A percentile compares a stretch with the other conserved stretches of the same genome.
Evolutionary conservation across 2,113 vertebrate species (phyloP).

Genomic region (Oophaga pumilio): DNA sequence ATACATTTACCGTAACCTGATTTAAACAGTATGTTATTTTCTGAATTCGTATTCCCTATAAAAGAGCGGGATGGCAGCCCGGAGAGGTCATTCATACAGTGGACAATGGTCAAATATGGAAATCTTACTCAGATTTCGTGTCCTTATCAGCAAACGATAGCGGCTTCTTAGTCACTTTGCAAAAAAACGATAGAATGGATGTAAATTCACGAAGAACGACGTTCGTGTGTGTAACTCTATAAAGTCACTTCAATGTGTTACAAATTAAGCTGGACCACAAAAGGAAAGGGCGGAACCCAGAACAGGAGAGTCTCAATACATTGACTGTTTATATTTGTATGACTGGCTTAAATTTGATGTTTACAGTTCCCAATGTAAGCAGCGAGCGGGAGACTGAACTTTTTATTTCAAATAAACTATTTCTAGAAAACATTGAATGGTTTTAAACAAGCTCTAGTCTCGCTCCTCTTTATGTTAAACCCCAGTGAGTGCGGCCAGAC

Average conservation of each 20-base stretch:
- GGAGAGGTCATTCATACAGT: too few relatives aligned
- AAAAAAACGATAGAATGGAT: background rate
- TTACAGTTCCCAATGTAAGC: slow-evolving; percentile 49
- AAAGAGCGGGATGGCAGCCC: too few relatives aligned
- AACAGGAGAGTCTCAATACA: slow-evolving; percentile 46
- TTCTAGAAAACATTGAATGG: slow-evolving; percentile 44
- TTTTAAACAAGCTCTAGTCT: slow-evolving; percentile 47
- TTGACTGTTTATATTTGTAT: slow-evolving; percentile 53
- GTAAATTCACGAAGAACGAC: background rate
- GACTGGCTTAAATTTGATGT: slow-evolving; percentile 47
- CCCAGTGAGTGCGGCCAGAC: slow-evolving; percentile 22
- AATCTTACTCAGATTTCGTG: background rate
- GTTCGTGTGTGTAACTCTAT: slow-evolving; percentile 7
- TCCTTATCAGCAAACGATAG: background rate
- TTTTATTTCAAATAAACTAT: slow-evolving; percentile 50
- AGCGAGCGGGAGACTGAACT: slow-evolving; percentile 22
- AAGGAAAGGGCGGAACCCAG: slow-evolving; percentile 35
- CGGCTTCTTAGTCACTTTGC: background rate
- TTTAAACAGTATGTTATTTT: too few relatives aligned
- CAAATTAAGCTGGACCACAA: slow-evolving; percentile 42
- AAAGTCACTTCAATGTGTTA: slow-evolving; percentile 55
- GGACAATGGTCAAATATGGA: too few relatives aligned
- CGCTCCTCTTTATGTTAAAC: slow-evolving; percentile 23
- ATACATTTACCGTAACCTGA: too few relatives aligned
- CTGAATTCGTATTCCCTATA: too few relatives aligned